These are phyloP conservation scores for Sphaerodactylus townsendi DNA, from an alignment of 2,113 vertebrate species.

Conservation along the genomic window DNA sequence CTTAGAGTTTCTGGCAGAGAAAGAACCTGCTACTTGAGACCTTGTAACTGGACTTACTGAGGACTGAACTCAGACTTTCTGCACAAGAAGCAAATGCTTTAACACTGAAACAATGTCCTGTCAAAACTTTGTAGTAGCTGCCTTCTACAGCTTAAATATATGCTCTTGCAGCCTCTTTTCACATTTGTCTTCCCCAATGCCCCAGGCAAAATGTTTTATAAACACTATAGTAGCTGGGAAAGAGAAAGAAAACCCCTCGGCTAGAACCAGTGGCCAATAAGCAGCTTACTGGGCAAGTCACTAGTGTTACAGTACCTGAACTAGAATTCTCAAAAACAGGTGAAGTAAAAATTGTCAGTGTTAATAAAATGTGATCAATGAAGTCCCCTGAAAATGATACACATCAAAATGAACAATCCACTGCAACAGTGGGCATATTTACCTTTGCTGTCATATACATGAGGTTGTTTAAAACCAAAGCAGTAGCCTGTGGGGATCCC, in stretches of 20 bases:
- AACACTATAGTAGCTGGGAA: neutral
- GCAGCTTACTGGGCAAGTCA: neutral
- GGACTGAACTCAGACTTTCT: too few species aligned
- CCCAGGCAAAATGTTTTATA: neutral
- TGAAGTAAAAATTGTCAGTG: neutral
- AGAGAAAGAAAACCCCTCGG: neutral
- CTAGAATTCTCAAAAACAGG: neutral
- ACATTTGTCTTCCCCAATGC: neutral
- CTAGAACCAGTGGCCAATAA: neutral
- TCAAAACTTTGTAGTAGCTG: too few species aligned
- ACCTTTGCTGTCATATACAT: slow-evolving; percentile 99
- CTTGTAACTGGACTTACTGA: too few species aligned
- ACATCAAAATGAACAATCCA: neutral
- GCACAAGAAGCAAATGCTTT: too few species aligned
- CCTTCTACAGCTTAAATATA: neutral
- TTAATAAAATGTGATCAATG: neutral
- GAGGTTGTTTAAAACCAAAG: slow-evolving; percentile 98
- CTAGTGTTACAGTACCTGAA: neutral
- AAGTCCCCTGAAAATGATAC: neutral
- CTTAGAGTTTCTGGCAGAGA: too few species aligned
- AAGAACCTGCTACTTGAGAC: too few species aligned
- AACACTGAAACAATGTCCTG: too few species aligned
- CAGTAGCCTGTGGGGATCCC: slow-evolving; percentile 95
- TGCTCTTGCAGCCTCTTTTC: neutral
- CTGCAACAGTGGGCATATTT: neutral